Base-by-base conservation (phyloP, 2,113 vertebrate species). In the Daubentonia madagascariensis region DNA sequence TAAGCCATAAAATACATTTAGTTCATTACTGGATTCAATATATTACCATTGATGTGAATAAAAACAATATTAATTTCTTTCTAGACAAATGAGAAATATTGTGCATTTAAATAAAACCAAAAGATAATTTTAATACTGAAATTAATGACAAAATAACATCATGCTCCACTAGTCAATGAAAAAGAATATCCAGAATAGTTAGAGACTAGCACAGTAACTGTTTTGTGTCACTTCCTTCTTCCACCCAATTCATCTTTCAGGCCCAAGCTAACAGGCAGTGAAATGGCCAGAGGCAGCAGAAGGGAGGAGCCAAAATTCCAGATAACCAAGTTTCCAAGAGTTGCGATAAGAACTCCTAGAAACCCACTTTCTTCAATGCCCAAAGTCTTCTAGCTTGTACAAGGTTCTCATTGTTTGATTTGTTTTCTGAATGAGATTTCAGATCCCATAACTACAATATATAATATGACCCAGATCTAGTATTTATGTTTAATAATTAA, bases 81-180 rank as follows among this genome's bases (percentile, higher is more conserved):
- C 59, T 65, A 89, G 79, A 90, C 37, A 63, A 37, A 22, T 54
- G 32, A 89, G 84, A 92, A 85, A 96, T 76, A 70, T 1, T 54
- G 43, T 68, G 20, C 43, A 43, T 61, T 93, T 50, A 95, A 86
- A 73, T 48, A 81, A 81, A 89, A 76, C 85, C 7, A 80, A 61
- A 79, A 91, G 57, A 59, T 35, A 88, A 73, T 40, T 94, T 94
- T 76, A 87, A 85, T 93, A 88, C 54, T 57, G 45, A 91, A 93
- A 85, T 17, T 8, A 86, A 63, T 37, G 50, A 65, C n/a, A 89
- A 35, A 81, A 85, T 83, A 45, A 87, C 22, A 67, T 50, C 43
- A 76, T 63, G n/a, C 14, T 78, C 37, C 40, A 61, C 48, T 81
- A 35, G 59, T 88, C 22, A 89, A 96, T 17, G 37, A 67, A 63